Conservation (phyloP, 2,888 invertebrate species). For the Limulus polyphemus region DNA sequence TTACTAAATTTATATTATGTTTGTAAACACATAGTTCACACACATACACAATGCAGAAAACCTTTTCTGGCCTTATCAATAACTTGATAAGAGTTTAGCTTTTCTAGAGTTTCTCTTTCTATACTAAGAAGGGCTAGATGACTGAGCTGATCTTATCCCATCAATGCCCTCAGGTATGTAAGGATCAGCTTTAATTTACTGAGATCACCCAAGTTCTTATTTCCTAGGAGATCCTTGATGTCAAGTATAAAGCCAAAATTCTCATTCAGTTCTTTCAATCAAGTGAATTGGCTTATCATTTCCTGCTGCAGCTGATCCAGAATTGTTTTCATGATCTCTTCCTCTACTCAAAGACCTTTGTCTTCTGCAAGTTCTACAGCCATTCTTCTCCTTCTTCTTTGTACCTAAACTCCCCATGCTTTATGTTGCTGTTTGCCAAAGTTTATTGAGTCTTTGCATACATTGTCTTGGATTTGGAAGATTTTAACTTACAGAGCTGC, state of each 20-base stretch:
- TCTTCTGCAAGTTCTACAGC: background rate
- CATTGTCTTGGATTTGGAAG: background rate
- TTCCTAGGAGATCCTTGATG: background rate
- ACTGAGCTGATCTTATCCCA: background rate
- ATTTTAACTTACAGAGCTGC: background rate
- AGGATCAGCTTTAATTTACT: conserved; percentile 3
- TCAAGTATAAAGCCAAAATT: conserved; percentile 4
- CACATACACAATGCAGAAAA: too few relatives aligned
- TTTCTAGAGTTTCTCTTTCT: conserved; percentile 4
- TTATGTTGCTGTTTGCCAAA: background rate
- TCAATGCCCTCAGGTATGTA: background rate
- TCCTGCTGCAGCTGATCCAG: background rate
- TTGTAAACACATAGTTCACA: too few relatives aligned
- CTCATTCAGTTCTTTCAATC: too few relatives aligned
- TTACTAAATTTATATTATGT: too few relatives aligned
- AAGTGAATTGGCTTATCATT: too few relatives aligned
- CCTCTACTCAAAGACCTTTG: conserved; percentile 3
- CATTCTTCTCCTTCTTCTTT: conserved; percentile 1
- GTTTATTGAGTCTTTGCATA: background rate
- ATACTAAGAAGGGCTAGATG: too few relatives aligned
- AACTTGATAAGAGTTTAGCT: background rate
- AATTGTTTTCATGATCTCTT: conserved; percentile 7
- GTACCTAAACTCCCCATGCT: background rate
- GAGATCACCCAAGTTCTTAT: background rate
- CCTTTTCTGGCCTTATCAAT: conserved; percentile 4